These are phyloP conservation scores for Microtus oregoni DNA, from an alignment of 2,113 vertebrate genomes.

Conservation along the genomic window DNA sequence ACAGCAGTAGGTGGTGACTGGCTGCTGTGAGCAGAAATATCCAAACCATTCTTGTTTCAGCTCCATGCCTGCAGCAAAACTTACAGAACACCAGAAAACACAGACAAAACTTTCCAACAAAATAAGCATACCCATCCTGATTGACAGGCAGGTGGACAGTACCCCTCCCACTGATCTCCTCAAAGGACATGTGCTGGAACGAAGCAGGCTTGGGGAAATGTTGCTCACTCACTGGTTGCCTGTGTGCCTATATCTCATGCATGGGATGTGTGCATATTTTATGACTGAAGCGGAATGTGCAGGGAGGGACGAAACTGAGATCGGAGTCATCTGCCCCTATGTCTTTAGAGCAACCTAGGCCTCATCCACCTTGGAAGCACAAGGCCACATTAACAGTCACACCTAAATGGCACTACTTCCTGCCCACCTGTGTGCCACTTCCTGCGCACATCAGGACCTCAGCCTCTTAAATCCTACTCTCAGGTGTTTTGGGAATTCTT, in stretches of 20 bases:
- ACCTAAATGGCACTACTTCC: neutral
- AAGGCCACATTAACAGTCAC: neutral
- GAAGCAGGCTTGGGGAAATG: neutral
- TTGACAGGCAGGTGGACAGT: neutral
- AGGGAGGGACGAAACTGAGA: neutral
- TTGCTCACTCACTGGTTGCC: neutral
- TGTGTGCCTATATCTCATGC: neutral
- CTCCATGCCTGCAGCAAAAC: too few species aligned
- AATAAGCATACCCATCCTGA: neutral
- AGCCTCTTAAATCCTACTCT: neutral
- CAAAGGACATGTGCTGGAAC: neutral
- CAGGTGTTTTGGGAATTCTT: neutral
- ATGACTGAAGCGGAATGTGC: neutral
- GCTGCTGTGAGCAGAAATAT: too few species aligned
- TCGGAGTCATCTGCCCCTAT: neutral
- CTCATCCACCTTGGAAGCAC: neutral
- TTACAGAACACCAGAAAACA: too few species aligned
- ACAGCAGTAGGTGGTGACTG: too few species aligned
- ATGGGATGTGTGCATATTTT: neutral
- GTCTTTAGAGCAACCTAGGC: neutral
- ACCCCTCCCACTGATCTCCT: too few species aligned
- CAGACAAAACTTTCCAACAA: too few species aligned
- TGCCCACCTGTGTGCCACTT: neutral
- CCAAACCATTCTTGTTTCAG: too few species aligned
- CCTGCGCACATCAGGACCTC: neutral